Percentiles rank a stretch among this genome's conserved stretches.
Evolutionary conservation across 2,113 vertebrate genomes (phyloP).

Genomic region (Cyphomyrus discorhynchus): DNA sequence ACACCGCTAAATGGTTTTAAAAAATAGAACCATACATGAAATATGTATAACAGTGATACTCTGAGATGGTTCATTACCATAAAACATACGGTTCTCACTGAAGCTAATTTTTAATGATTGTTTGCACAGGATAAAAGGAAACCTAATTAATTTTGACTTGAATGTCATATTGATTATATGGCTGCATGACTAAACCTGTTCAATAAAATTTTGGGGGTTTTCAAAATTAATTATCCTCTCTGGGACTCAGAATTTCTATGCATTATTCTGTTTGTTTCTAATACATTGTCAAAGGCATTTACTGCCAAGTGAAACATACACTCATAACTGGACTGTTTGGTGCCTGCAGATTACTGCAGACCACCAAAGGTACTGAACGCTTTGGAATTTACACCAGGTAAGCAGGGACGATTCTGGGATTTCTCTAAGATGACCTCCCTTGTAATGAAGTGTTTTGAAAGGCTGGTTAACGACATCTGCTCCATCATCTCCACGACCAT

Average conservation of each 20-base stretch:
- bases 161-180: constrained; percentile 53
- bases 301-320: not conserved
- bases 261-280: constrained; percentile 39
- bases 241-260: constrained; percentile 40
- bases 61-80: constrained; percentile 39
- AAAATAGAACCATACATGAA: constrained; percentile 34
- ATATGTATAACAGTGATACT: constrained; percentile 46
- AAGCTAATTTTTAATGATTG: constrained; percentile 53
- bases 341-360: not conserved
- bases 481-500: not conserved
- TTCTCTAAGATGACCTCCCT: not conserved
- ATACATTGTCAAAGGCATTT: constrained; percentile 26
- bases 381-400: not conserved
- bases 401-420: not conserved
- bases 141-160: constrained; percentile 57
- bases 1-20: constrained; percentile 47
- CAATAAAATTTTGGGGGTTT: constrained; percentile 30
- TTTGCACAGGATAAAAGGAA: constrained; percentile 50
- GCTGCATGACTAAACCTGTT: constrained; percentile 47
- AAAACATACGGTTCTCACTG: constrained; percentile 32
- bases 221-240: constrained; percentile 53
- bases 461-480: not conserved
- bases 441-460: not conserved
- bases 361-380: not conserved
- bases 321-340: not conserved